Conservation (phyloP, 2,888 invertebrate species). For the Diabrotica balteata region DNA sequence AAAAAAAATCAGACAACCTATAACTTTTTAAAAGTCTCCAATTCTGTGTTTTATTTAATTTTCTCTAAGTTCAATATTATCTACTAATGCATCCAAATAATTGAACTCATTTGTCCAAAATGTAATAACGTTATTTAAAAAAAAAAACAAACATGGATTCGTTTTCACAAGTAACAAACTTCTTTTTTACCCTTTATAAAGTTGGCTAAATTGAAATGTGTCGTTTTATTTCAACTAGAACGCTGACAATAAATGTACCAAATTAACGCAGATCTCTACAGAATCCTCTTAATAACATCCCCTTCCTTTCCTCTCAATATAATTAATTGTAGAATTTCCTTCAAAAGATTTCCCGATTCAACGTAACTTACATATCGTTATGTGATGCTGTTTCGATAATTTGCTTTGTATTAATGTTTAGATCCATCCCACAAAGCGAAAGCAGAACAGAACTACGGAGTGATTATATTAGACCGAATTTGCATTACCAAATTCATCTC, state of each 20-base stretch:
- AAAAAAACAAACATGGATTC: too few relatives aligned
- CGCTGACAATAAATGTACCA: neutral
- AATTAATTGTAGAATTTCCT: slow-evolving; percentile 5
- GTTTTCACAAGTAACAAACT: too few relatives aligned
- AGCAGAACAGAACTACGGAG: slow-evolving; percentile 32
- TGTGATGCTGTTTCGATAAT: slow-evolving; percentile 25
- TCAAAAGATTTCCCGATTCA: slow-evolving; percentile 13
- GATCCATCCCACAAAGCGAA: slow-evolving; percentile 35
- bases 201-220: too few relatives aligned
- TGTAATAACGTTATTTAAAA: too few relatives aligned
- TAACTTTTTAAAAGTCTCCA: too few relatives aligned
- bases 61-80: too few relatives aligned
- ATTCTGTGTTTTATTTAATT: too few relatives aligned
- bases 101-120: too few relatives aligned
- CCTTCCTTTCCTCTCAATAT: neutral
- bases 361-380: slow-evolving; percentile 14
- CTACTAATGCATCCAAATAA: too few relatives aligned
- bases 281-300: neutral
- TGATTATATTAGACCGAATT: slow-evolving; percentile 44
- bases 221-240: too few relatives aligned
- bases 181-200: too few relatives aligned
- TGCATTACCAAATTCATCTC: slow-evolving; percentile 44
- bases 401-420: slow-evolving; percentile 35
- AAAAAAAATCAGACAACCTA: too few relatives aligned
- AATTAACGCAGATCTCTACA: neutral